Evolutionary conservation across 2,888 invertebrate species (phyloP).

Genomic region (Eupithecia exiguata): DNA sequence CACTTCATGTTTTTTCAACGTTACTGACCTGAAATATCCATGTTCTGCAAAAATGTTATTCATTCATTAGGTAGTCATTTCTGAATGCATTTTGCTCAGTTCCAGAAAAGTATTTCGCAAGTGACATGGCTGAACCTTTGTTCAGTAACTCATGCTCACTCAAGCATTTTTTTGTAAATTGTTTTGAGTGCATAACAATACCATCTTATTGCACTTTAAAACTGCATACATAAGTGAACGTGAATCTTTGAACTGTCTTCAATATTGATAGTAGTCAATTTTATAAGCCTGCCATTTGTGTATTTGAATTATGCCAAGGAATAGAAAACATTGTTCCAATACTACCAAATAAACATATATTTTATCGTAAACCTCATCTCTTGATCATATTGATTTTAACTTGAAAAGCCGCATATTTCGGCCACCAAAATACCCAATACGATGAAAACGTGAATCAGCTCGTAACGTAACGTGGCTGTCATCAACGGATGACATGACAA

Average conservation of each 20-base stretch:
- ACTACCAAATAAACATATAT: not conserved
- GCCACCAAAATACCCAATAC: not conserved
- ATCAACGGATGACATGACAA: slow-evolving; percentile 32
- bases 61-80: slow-evolving; percentile 52
- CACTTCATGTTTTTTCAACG: not conserved
- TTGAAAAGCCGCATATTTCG: not conserved
- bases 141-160: slow-evolving; percentile 34
- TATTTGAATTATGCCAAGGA: not conserved
- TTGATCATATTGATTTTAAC: not conserved
- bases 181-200: slow-evolving; percentile 13
- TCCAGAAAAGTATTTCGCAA: slow-evolving; percentile 44
- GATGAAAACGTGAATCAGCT: slow-evolving; percentile 13
- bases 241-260: slow-evolving; percentile 11
- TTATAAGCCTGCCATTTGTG: not conserved
- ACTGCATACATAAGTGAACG: slow-evolving; percentile 7
- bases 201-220: slow-evolving; percentile 17
- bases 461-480: slow-evolving; percentile 12
- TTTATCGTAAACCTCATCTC: not conserved
- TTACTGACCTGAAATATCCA: slow-evolving; percentile 6
- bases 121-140: slow-evolving; percentile 34
- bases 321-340: not conserved
- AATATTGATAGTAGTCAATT: not conserved
- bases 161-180: slow-evolving; percentile 32
- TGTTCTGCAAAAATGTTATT: not conserved
- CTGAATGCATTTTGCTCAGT: slow-evolving; percentile 56